phyloP scores from a whole-genome alignment of 2,888 invertebrate genomes.

The Rhopalosiphum nymphaeae region DNA sequence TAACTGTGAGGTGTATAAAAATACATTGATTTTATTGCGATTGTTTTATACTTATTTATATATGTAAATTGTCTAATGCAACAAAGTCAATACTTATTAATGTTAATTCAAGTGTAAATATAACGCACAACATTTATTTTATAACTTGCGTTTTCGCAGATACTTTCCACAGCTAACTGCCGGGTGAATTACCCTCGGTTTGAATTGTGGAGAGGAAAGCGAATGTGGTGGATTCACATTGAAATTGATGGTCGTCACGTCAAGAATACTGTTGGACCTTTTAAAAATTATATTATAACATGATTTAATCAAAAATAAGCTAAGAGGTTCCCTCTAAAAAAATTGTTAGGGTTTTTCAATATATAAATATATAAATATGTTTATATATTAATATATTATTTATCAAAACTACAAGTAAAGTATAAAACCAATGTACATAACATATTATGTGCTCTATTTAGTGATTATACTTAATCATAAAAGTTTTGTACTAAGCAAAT shows the following conservation, averaged over 20 bases:
- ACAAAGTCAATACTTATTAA: constrained; percentile 56
- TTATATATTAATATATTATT: constrained; percentile 17
- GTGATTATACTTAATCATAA: constrained; percentile 60
- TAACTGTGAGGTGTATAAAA: constrained; percentile 55
- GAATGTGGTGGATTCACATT: constrained; percentile 61
- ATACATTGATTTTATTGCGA: constrained; percentile 61
- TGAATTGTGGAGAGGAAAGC: constrained; percentile 67
- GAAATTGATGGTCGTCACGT: constrained; percentile 62
- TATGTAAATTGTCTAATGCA: constrained; percentile 49
- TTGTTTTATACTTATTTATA: constrained; percentile 51
- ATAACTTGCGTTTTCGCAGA: constrained; percentile 68
- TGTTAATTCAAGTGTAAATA: constrained; percentile 54
- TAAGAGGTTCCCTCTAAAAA: constrained; percentile 58
- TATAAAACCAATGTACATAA: constrained; percentile 54
- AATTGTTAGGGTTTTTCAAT: constrained; percentile 56
- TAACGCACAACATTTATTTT: constrained; percentile 59
- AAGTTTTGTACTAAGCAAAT: constrained; percentile 58
- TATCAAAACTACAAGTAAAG: constrained; percentile 60
- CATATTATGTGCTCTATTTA: constrained; percentile 53
- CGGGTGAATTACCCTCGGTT: constrained; percentile 66
- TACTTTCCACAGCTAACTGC: constrained; percentile 68
- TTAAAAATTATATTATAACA: constrained; percentile 60
- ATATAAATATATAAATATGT: not conserved
- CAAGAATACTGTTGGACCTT: constrained; percentile 61
- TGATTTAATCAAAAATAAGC: constrained; percentile 53